A percentile compares a stretch with the other conserved stretches of the same genome.
Evolutionary conservation across 2,113 vertebrate species (phyloP).

Genomic region (Lycaon pictus): DNA sequence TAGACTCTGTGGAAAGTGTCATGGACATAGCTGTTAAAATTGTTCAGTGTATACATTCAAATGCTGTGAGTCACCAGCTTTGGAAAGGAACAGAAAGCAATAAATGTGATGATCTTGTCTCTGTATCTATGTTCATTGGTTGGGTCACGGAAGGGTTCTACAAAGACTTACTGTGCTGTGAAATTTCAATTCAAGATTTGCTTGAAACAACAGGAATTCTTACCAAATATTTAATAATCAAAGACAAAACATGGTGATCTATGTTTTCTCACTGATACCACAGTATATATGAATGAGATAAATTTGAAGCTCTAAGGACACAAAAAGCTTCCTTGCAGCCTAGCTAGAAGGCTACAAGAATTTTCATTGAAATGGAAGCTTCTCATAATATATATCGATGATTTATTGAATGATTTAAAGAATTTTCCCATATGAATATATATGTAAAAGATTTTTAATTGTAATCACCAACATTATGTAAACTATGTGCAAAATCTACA

Average conservation of each 20-base stretch:
- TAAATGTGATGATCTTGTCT: background rate
- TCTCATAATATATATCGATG: background rate
- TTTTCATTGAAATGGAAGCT: background rate
- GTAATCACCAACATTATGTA: background rate
- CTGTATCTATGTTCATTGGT: background rate
- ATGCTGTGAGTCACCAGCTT: background rate
- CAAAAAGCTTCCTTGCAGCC: background rate
- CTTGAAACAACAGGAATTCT: slow-evolving; percentile 19
- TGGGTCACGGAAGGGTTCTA: background rate
- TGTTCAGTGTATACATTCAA: background rate
- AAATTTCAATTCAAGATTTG: slow-evolving; percentile 38
- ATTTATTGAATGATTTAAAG: background rate
- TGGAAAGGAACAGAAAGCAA: background rate
- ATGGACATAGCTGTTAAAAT: background rate
- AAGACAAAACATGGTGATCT: background rate
- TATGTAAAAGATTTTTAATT: background rate
- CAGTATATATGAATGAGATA: background rate
- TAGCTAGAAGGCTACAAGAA: background rate
- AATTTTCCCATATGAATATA: background rate
- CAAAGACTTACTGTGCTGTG: background rate
- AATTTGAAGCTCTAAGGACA: background rate
- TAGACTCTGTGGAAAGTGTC: background rate
- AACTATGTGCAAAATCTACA: background rate
- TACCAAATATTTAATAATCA: slow-evolving; percentile 6
- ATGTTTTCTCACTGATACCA: background rate